Conservation (phyloP, 1,140 invertebrate genomes). For the Nixonia krombeini region DNA sequence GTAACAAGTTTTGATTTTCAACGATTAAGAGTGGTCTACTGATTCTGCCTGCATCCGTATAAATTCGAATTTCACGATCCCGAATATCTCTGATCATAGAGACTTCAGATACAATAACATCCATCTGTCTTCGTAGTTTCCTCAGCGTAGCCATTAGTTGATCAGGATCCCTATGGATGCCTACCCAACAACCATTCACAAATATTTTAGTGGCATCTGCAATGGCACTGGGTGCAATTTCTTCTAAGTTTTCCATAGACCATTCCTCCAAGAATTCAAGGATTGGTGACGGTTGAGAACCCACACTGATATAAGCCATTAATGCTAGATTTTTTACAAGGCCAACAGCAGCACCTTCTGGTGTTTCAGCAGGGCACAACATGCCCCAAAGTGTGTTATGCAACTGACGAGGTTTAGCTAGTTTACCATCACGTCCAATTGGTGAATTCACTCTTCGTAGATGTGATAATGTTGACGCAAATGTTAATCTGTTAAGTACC, state of each 20-base stretch:
- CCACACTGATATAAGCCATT: slow-evolving; percentile 56
- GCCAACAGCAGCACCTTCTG: slow-evolving; percentile 53
- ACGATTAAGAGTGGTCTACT: slow-evolving; percentile 55
- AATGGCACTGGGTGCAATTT: slow-evolving; percentile 51
- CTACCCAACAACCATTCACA: slow-evolving; percentile 56
- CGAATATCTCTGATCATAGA: slow-evolving; percentile 55
- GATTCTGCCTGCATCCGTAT: slow-evolving; percentile 55
- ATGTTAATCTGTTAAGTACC: slow-evolving; percentile 54
- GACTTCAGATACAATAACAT: slow-evolving; percentile 54
- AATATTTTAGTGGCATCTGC: slow-evolving; percentile 53
- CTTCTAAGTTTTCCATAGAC: slow-evolving; percentile 56
- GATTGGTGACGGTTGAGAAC: slow-evolving; percentile 52
- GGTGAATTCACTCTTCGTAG: slow-evolving; percentile 53
- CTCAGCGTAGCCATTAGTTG: slow-evolving; percentile 51
- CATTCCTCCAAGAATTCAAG: slow-evolving; percentile 58
- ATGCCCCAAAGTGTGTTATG: slow-evolving; percentile 57
- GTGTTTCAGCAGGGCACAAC: slow-evolving; percentile 55
- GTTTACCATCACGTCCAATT: slow-evolving; percentile 54
- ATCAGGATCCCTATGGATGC: slow-evolving; percentile 54
- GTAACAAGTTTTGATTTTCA: slow-evolving; percentile 43
- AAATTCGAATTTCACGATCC: slow-evolving; percentile 54
- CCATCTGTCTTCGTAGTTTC: slow-evolving; percentile 55
- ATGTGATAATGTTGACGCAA: slow-evolving; percentile 52
- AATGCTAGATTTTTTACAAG: slow-evolving; percentile 54
- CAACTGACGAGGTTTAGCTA: slow-evolving; percentile 55